Conservation (phyloP, 2,113 vertebrate species). For the Cyanoliseus patagonus region DNA sequence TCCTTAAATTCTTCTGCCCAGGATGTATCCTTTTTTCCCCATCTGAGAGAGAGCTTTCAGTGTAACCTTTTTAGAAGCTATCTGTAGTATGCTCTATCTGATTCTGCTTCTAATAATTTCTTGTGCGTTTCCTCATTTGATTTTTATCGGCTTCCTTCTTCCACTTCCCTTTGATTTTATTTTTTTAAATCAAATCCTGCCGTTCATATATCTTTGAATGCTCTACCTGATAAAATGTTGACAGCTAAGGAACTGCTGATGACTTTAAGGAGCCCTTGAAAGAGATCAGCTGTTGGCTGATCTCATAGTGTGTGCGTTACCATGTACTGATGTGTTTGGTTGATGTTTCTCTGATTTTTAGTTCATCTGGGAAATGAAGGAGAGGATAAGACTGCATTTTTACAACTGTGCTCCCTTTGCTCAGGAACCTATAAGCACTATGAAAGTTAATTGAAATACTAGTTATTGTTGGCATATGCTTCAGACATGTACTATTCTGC, state of each 20-base stretch:
- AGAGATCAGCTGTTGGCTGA: not conserved
- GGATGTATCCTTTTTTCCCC: not conserved
- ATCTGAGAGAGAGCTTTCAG: not conserved
- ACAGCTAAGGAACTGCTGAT: not conserved
- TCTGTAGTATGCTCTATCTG: not conserved
- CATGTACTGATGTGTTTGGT: not conserved
- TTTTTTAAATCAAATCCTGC: not conserved
- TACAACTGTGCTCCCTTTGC: not conserved
- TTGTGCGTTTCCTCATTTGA: not conserved
- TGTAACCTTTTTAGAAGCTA: not conserved
- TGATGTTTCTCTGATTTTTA: constrained; percentile 32
- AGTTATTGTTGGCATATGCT: not conserved
- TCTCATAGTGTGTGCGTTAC: not conserved
- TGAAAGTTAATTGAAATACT: constrained; percentile 19
- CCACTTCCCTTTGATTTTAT: not conserved
- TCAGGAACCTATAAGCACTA: not conserved
- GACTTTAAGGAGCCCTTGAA: not conserved
- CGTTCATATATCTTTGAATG: not conserved
- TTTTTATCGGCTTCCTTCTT: not conserved
- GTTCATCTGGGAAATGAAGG: not conserved
- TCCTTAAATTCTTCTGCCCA: not conserved
- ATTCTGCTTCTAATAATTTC: not conserved
- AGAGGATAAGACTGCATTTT: not conserved
- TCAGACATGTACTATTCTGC: not conserved
- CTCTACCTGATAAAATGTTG: not conserved